Evolutionary conservation across 1,140 invertebrate genomes (phyloP).

Genomic region (Eurosta solidaginis): DNA sequence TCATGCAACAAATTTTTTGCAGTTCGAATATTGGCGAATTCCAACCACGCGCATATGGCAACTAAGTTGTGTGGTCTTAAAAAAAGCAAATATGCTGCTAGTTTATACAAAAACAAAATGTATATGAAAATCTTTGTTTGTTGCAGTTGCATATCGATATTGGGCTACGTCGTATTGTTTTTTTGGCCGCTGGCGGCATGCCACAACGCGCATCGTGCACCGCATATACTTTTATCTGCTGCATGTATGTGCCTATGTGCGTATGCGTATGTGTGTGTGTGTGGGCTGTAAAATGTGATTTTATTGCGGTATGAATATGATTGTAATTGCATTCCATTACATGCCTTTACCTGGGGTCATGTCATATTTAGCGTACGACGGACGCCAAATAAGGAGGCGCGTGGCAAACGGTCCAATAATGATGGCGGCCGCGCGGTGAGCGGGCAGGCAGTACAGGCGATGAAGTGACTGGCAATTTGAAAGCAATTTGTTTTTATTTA

Average conservation of each 20-base stretch:
- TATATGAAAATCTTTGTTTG: not conserved
- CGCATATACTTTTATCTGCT: not conserved
- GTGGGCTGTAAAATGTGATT: constrained; percentile 25
- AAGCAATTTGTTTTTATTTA: constrained; percentile 33
- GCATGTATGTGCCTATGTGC: not conserved
- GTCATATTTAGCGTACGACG: constrained; percentile 29
- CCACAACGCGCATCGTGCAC: not conserved
- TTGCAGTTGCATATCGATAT: not conserved
- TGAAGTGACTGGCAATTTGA: constrained; percentile 30
- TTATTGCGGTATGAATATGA: constrained; percentile 32
- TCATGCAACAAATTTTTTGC: not conserved
- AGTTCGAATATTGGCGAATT: not conserved
- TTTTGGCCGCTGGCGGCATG: not conserved
- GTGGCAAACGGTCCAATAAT: not conserved
- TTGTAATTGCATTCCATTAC: constrained; percentile 33
- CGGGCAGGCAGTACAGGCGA: not conserved
- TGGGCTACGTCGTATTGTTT: not conserved
- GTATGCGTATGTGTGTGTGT: not conserved
- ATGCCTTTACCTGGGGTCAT: constrained; percentile 21
- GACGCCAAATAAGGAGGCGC: constrained; percentile 10
- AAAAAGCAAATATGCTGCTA: not conserved
- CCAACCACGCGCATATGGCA: not conserved
- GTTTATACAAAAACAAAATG: not conserved
- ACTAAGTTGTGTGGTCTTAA: not conserved
- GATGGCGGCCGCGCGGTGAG: not conserved